These are phyloP conservation scores for Lutraria rhynchaena DNA, from an alignment of 1,140 invertebrate genomes.

Conservation along the genomic window DNA sequence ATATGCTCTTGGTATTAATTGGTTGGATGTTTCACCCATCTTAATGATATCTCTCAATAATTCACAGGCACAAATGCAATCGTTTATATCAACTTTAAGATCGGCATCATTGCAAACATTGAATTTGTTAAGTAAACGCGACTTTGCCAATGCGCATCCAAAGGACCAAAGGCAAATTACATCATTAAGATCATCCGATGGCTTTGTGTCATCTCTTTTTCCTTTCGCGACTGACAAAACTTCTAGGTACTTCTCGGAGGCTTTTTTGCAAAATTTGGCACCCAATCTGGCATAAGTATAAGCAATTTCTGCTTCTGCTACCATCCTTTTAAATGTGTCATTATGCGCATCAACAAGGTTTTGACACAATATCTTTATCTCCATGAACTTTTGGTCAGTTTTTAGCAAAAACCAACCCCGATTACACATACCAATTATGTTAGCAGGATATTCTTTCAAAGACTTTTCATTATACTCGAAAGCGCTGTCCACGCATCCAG, in stretches of 20 bases:
- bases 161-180: slow-evolving; percentile 25
- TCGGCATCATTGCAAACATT: not conserved
- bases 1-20: slow-evolving; percentile 14
- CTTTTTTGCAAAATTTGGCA: not conserved
- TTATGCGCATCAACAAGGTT: not conserved
- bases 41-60: slow-evolving; percentile 1
- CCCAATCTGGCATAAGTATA: slow-evolving; percentile 27
- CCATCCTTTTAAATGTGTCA: not conserved
- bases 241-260: not conserved
- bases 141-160: slow-evolving; percentile 10
- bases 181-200: too few species aligned
- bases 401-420: slow-evolving; percentile 6
- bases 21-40: not conserved
- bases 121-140: not conserved
- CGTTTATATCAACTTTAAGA: not conserved
- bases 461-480: slow-evolving; percentile 9
- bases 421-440: slow-evolving; percentile 4
- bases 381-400: not conserved
- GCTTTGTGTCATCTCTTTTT: not conserved
- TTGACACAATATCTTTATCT: not conserved
- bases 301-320: slow-evolving; percentile 32
- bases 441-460: not conserved
- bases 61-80: not conserved
- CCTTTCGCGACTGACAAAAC: not conserved
- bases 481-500: not conserved